These are phyloP conservation scores for Andrena bucephala DNA, from an alignment of 2,888 invertebrate genomes.

Conservation along the genomic window DNA sequence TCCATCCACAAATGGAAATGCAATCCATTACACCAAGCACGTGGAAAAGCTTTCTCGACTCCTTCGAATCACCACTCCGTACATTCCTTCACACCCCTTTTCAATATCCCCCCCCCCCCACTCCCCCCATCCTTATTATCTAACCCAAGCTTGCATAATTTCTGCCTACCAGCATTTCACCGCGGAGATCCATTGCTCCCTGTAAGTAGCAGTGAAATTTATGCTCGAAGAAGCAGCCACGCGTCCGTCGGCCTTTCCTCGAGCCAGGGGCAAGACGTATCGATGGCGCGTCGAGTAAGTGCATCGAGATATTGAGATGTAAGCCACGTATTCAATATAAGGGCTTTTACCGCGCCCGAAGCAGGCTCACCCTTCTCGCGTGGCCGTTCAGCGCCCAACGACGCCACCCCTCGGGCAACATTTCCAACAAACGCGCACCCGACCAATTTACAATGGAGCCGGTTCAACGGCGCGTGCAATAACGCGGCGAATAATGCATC, in stretches of 20 bases:
- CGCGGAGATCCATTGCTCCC: not conserved
- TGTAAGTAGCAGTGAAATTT: not conserved
- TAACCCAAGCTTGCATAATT: not conserved
- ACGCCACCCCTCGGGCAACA: conserved; percentile 50
- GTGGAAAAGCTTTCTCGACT: too few relatives aligned
- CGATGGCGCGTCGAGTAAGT: conserved; percentile 62
- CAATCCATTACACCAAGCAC: not conserved
- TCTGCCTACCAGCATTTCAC: not conserved
- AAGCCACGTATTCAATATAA: conserved; percentile 82
- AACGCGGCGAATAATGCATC: conserved; percentile 64
- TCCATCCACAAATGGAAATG: too few relatives aligned
- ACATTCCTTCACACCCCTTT: not conserved
- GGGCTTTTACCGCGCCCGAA: conserved; percentile 73
- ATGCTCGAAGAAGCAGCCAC: not conserved
- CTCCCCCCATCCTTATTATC: not conserved
- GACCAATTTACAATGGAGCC: conserved; percentile 62
- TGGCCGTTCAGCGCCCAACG: conserved; percentile 33
- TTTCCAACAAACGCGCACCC: conserved; percentile 53
- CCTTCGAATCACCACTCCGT: too few relatives aligned
- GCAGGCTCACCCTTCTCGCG: conserved; percentile 35
- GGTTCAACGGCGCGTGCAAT: conserved; percentile 60
- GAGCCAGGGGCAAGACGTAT: conserved; percentile 49
- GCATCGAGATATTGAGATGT: conserved; percentile 78
- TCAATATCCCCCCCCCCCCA: not conserved
- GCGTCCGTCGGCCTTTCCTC: conserved; percentile 15